Base-by-base conservation (phyloP, 2,888 invertebrate genomes). In the Rhingia campestris region DNA sequence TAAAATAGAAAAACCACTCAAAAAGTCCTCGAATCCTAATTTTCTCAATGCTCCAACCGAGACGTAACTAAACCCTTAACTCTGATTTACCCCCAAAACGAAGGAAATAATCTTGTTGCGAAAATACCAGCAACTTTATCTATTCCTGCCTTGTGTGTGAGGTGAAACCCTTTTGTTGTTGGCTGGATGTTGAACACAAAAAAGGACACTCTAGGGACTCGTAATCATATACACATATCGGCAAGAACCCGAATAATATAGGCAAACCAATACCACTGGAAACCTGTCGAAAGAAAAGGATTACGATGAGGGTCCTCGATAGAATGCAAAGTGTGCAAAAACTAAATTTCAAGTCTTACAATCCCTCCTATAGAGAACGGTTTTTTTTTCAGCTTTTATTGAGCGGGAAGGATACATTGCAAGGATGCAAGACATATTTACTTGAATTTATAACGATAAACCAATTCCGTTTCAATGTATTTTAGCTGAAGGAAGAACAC, bases 1-100 rank as follows among this genome's bases (percentile, higher is more conserved):
- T 33, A 37, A 72, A 73, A 73, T 54, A 63, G 63, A 47, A 63
- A 53, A 45, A 22, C 39, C 49, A 51, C 64, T 72, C 70, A 61
- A 43, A 74, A 49, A 53, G 41, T 74, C 74, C 69, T 63, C 43
- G 63, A 75, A 81, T 81, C 75, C 69, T 69, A 69, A 81, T 81
- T 81, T 75, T 35, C 56, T 63, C 49, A 69, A 81, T 69, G 64
- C 79, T 35, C 54, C 37, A 67, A 56, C 53, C 67, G 43, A 56
- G 56, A 63, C 66, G 12, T 51, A 77, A 64, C 56, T 22, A 69
- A 70, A 51, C 66, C 49, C 58, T 70, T 43, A 35, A 37, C 63
- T 39, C 63, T 75, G 80, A 81, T 81, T 81, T 75, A 56, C 70
- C 76, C 22, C 22, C 22, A 22, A 81, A 81, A 63, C 69, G 63